Evolutionary conservation across 2,888 invertebrate species (phyloP).

Genomic region (Conistra vaccinii): DNA sequence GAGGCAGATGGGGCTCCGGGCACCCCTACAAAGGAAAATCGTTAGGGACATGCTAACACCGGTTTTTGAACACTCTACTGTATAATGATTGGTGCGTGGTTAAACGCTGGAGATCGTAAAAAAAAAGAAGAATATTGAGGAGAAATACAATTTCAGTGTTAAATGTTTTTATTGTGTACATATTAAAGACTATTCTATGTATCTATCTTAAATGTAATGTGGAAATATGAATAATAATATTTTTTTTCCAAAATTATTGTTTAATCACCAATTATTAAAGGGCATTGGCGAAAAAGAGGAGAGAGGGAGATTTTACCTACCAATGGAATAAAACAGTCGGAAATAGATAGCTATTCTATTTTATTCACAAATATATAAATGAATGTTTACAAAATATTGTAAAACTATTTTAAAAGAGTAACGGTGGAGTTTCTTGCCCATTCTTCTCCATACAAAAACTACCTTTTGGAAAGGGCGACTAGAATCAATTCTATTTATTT

Average conservation of each 20-base stretch:
- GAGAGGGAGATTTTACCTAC: not conserved
- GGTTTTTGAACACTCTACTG: constrained; percentile 72
- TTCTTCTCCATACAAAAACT: too few relatives aligned
- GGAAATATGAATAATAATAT: not conserved
- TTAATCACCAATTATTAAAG: not conserved
- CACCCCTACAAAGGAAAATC: constrained; percentile 73
- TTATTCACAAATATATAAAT: too few relatives aligned
- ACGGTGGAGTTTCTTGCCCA: too few relatives aligned
- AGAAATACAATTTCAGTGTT: not conserved
- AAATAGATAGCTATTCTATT: not conserved
- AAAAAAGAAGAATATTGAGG: not conserved
- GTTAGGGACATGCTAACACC: constrained; percentile 76
- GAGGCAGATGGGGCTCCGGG: constrained; percentile 66
- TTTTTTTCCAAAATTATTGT: not conserved
- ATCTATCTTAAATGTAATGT: not conserved
- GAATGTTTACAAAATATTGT: too few relatives aligned
- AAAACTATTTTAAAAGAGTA: too few relatives aligned
- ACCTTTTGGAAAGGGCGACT: too few relatives aligned
- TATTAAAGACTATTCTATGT: too few relatives aligned
- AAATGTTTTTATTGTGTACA: too few relatives aligned
- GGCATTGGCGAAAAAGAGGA: not conserved
- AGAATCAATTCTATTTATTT: too few relatives aligned
- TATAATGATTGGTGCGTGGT: constrained; percentile 56
- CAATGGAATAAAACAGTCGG: not conserved
- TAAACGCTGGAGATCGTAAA: constrained; percentile 34